phyloP scores from a whole-genome alignment of 2,888 invertebrate species.

The Ophion slaviceki region DNA sequence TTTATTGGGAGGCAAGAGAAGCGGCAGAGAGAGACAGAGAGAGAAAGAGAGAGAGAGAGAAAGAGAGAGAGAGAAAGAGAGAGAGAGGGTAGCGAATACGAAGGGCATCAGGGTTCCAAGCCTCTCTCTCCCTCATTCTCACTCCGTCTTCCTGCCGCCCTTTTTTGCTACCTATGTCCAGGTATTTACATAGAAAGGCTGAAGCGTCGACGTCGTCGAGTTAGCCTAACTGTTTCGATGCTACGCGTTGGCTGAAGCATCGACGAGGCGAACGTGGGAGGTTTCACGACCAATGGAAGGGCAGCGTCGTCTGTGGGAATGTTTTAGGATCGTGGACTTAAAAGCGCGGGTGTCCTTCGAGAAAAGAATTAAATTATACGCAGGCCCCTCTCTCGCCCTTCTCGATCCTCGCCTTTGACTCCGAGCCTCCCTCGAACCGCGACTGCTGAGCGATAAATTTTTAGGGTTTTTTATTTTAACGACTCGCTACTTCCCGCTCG shows the following conservation, averaged over 20 bases:
- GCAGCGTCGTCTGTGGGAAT: conserved; percentile 70
- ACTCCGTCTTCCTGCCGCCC: conserved; percentile 18
- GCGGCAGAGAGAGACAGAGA: conserved; percentile 8
- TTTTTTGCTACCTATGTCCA: conserved; percentile 60
- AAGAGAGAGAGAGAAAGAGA: not conserved
- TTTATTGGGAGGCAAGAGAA: conserved; percentile 75
- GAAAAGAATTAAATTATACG: conserved; percentile 58
- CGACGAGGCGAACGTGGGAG: conserved; percentile 72
- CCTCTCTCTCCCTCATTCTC: conserved; percentile 18
- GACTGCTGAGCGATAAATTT: conserved; percentile 51
- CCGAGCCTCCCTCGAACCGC: conserved; percentile 31
- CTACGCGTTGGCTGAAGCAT: conserved; percentile 14
- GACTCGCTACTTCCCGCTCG: conserved; percentile 28
- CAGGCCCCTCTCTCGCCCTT: conserved; percentile 43
- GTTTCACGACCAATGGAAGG: conserved; percentile 55
- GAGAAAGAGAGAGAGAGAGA: conserved; percentile 14
- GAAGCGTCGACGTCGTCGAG: conserved; percentile 69
- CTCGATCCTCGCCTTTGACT: conserved; percentile 54
- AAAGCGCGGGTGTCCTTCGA: conserved; percentile 64
- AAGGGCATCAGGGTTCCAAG: conserved; percentile 50
- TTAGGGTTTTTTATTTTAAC: conserved; percentile 50
- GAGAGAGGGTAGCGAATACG: conserved; percentile 21
- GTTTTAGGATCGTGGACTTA: conserved; percentile 65
- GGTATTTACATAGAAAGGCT: conserved; percentile 78
- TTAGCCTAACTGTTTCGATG: conserved; percentile 71